These are phyloP conservation scores for Misgurnus mizolepis DNA, from an alignment of 2,113 vertebrate species.

Conservation along the genomic window DNA sequence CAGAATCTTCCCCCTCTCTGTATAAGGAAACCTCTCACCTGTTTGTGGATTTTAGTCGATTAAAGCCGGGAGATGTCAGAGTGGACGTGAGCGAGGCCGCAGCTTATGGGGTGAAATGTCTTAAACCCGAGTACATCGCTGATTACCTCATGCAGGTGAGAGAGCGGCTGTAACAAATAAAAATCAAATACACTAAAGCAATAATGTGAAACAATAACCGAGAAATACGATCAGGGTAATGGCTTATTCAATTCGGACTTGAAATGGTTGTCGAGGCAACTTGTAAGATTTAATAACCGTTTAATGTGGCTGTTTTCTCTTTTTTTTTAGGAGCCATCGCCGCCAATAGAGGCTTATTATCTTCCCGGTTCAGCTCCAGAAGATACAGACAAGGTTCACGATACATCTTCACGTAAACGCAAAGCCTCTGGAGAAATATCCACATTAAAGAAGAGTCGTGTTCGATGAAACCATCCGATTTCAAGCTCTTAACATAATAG, in stretches of 20 bases:
- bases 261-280: not conserved
- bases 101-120: constrained; percentile 81
- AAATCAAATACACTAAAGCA: not conserved
- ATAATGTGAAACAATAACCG: not conserved
- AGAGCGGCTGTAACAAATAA: not conserved
- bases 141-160: constrained; percentile 94
- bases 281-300: not conserved
- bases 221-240: not conserved
- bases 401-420: constrained; percentile 82
- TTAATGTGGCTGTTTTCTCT: not conserved
- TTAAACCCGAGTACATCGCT: constrained; percentile 94
- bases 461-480: constrained; percentile 20
- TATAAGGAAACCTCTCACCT: constrained; percentile 89
- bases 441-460: constrained; percentile 77
- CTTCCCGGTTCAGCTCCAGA: constrained; percentile 70
- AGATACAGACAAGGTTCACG: constrained; percentile 58
- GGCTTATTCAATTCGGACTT: not conserved
- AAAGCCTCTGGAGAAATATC: constrained; percentile 76
- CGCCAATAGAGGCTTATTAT: constrained; percentile 78
- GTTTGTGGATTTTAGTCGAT: constrained; percentile 89
- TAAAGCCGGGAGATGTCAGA: constrained; percentile 81
- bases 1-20: constrained; percentile 75
- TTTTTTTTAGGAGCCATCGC: constrained; percentile 80
- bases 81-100: constrained; percentile 80
- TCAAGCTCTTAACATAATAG: constrained; percentile 6